phyloP scores from a whole-genome alignment of 2,113 vertebrate species.

The Python bivittatus region DNA sequence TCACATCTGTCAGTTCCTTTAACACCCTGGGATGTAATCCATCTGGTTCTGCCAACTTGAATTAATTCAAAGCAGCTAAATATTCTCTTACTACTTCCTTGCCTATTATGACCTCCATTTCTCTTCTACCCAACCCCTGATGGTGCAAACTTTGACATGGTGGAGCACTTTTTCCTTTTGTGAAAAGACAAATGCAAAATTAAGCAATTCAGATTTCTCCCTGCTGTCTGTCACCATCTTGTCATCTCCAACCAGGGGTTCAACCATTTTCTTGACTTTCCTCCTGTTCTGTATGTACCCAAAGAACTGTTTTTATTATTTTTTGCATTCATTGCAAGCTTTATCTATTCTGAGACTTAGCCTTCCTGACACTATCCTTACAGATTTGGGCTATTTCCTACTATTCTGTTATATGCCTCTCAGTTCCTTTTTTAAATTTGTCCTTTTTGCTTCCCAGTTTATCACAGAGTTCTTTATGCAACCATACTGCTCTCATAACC shows the following conservation, averaged over 20 bases:
- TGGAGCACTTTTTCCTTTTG: neutral
- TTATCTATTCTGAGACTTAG: neutral
- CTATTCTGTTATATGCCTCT: neutral
- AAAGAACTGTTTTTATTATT: neutral
- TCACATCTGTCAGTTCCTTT: neutral
- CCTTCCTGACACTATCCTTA: neutral
- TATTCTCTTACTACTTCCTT: neutral
- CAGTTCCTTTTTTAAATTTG: neutral
- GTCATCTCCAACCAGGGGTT: neutral
- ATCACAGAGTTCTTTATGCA: neutral
- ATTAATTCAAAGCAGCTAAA: neutral
- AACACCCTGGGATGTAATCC: neutral
- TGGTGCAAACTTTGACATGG: neutral
- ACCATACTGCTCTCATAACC: neutral
- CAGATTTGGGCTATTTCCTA: neutral
- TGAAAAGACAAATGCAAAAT: neutral
- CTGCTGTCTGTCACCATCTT: neutral
- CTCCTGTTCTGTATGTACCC: neutral
- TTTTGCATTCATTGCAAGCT: neutral
- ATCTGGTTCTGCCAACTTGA: neutral
- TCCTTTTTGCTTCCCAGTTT: neutral
- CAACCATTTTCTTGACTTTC: neutral
- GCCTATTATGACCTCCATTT: neutral
- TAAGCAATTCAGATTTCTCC: neutral
- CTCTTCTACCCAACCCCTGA: neutral